Evolutionary conservation across 2,113 vertebrate genomes (phyloP), one percentile per base, ranked within the genome.

Genomic region (Urocolius indicus): DNA sequence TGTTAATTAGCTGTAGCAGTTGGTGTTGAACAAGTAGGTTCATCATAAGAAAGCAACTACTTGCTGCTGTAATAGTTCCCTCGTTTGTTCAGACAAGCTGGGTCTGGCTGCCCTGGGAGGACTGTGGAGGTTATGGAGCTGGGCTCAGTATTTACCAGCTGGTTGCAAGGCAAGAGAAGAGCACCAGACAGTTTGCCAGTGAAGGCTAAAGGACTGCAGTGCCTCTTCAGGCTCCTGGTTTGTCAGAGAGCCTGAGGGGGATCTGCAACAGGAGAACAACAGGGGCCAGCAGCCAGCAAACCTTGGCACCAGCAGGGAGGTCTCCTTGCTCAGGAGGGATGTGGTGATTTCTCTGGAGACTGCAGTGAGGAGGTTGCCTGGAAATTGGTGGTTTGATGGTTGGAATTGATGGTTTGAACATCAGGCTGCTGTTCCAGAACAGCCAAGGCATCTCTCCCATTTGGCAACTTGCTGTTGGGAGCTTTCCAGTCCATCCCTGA

Each of bases 401-500:
- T n/a, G n/a, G n/a, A n/a, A n/a, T n/a, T n/a, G n/a, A n/a, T n/a
- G 46, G 41, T 61, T 75, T 87, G 43, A 45, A 48, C 38, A n/a
- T 32, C 46, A 49, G 27, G 38, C 89, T 73, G 46, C 26, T 3
- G 7, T 21, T 4, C 7, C 4, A 3, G 57, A 65, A 45, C 36
- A 36, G 20, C 21, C 43, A 20, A 34, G 30, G 22, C 3, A 1
- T 13, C 36, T 62, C 32, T 51, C 36, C 22, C 30, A 14, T 22
- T 34, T 26, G 27, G 45, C 10, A 36, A n/a, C 16, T 36, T 8
- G 8, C 17, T 9, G 95, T 98, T 93, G 94, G 98, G 49, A 98
- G 94, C 93, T 59, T 97, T 96, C 87, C 96, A 97, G 81, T 92
- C 96, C 54, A 90, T 97, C 48, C 97, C 97, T 2, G 95, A 97